A percentile compares a stretch with the other conserved stretches of the same genome.
Evolutionary conservation across 1,140 invertebrate genomes (phyloP).

Genomic region (Cherax quadricarinatus): DNA sequence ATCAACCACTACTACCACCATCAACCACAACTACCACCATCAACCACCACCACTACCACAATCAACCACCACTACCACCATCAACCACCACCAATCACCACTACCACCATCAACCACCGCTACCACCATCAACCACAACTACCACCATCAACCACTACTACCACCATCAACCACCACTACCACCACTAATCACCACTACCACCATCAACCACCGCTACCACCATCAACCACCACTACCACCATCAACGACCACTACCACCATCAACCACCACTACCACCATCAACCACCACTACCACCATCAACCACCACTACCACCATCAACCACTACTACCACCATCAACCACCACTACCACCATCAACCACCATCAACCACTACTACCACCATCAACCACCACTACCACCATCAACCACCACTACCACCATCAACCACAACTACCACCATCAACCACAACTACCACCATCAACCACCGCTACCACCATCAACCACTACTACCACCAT

Average conservation of each 20-base stretch:
- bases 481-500: not conserved
- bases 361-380: not conserved
- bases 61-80: too few relatives aligned
- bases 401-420: not conserved
- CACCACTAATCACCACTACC: not conserved
- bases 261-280: too few relatives aligned
- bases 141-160: too few relatives aligned
- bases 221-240: not conserved
- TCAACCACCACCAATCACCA: too few relatives aligned
- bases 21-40: not conserved
- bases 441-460: too few relatives aligned
- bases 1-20: not conserved
- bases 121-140: not conserved
- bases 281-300: too few relatives aligned
- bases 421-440: not conserved
- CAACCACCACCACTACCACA: not conserved
- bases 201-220: not conserved
- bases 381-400: not conserved
- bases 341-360: too few relatives aligned
- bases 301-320: not conserved
- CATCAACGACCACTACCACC: too few relatives aligned
- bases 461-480: too few relatives aligned
- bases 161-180: not conserved
- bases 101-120: too few relatives aligned
- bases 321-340: not conserved